Conservation (phyloP, 2,888 invertebrate species). For the Selenia dentaria region DNA sequence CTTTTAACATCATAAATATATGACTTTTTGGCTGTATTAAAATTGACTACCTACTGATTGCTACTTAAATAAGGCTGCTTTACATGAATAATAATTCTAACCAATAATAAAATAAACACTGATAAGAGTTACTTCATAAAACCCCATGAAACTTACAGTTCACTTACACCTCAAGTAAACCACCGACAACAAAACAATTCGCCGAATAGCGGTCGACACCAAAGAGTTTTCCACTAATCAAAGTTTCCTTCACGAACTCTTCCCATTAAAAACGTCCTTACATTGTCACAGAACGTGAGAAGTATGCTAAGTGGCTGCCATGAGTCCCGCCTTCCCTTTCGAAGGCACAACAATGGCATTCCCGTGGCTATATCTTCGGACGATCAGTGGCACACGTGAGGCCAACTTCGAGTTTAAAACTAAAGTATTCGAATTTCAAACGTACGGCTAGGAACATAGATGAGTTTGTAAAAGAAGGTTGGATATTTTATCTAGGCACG, state of each 20-base stretch:
- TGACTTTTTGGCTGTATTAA: too few species aligned
- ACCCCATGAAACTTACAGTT: background rate
- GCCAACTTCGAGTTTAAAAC: slow-evolving; percentile 2
- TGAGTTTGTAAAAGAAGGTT: background rate
- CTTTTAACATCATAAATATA: too few species aligned
- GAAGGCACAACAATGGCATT: slow-evolving; percentile 21
- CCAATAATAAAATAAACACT: too few species aligned
- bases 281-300: slow-evolving; percentile 25
- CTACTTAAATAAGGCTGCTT: too few species aligned
- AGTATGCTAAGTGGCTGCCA: slow-evolving; percentile 16
- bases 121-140: too few species aligned
- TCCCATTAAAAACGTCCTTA: slow-evolving; percentile 34
- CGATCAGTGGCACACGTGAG: slow-evolving; percentile 19
- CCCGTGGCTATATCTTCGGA: slow-evolving; percentile 12
- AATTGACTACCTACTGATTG: too few species aligned
- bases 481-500: background rate
- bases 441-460: background rate
- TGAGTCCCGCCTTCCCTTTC: slow-evolving; percentile 17
- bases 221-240: slow-evolving; percentile 26
- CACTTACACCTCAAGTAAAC: too few species aligned
- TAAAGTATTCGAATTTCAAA: slow-evolving; percentile 8
- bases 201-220: slow-evolving; percentile 28
- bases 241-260: slow-evolving; percentile 20
- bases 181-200: slow-evolving; percentile 13
- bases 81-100: too few species aligned